phyloP scores from a whole-genome alignment of 2,797 vertebrate species.

The Xenops minutus region DNA sequence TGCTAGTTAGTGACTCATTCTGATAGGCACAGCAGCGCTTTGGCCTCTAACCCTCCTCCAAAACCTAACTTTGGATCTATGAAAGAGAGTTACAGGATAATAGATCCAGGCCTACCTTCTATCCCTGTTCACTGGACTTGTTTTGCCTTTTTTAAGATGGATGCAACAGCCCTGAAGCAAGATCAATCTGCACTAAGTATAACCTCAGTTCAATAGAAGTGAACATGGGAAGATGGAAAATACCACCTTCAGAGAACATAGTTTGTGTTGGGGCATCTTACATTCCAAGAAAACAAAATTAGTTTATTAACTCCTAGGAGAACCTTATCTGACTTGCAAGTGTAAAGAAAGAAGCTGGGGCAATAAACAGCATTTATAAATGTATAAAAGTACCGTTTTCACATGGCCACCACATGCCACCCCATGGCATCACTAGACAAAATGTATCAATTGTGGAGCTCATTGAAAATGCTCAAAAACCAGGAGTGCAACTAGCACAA shows the following conservation, averaged over 20 bases:
- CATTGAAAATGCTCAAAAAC: not conserved
- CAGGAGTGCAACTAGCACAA: not conserved
- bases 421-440: accelerated
- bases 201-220: not conserved
- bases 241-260: not conserved
- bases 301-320: conserved; percentile 13
- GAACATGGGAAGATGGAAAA: conserved; percentile 25
- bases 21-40: conserved; percentile 31
- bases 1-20: conserved; percentile 50
- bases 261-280: not conserved
- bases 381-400: not conserved
- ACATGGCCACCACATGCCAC: not conserved
- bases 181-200: not conserved
- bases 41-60: conserved; percentile 23
- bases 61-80: not conserved
- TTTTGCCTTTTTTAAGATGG: not conserved
- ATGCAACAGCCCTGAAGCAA: not conserved
- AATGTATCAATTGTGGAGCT: not conserved
- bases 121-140: not conserved
- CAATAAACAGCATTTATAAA: not conserved
- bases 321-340: not conserved
- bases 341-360: not conserved
- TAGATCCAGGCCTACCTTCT: not conserved
- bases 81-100: not conserved
- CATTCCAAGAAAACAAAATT: not conserved